phyloP scores from a whole-genome alignment of 2,888 invertebrate genomes.

The Tortrix viridana region DNA sequence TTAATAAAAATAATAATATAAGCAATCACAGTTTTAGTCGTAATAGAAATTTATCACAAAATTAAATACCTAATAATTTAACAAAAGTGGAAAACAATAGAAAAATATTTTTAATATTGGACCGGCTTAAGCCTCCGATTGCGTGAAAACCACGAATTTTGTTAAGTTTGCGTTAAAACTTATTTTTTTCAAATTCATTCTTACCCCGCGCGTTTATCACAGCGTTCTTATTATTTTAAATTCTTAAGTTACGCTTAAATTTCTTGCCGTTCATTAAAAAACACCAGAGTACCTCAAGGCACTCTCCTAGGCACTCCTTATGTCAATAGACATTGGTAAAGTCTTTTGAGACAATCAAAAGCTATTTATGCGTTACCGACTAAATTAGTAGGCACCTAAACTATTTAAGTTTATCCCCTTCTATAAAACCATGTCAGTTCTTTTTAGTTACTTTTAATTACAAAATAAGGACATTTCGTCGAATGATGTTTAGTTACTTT shows the following conservation, averaged over 20 bases:
- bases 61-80: constrained; percentile 51
- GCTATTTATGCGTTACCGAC: constrained; percentile 7
- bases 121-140: constrained; percentile 62
- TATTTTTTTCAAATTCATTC: constrained; percentile 48
- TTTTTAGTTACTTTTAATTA: constrained; percentile 10
- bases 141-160: constrained; percentile 48
- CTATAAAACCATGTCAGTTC: constrained; percentile 19
- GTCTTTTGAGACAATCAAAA: constrained; percentile 10
- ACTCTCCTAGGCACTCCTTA: constrained; percentile 64
- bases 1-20: constrained; percentile 52
- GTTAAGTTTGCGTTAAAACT: constrained; percentile 50
- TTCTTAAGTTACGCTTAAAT: constrained; percentile 52
- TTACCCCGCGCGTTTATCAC: constrained; percentile 65
- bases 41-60: constrained; percentile 69
- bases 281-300: constrained; percentile 65
- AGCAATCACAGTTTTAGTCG: constrained; percentile 74
- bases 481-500: constrained; percentile 3
- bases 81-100: constrained; percentile 47
- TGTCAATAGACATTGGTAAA: constrained; percentile 38
- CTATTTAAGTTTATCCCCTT: constrained; percentile 3
- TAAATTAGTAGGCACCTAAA: constrained; percentile 8
- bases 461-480: constrained; percentile 5
- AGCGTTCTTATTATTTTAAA: constrained; percentile 61
- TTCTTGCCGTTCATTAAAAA: constrained; percentile 49
- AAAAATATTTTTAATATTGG: constrained; percentile 50